Percentiles rank a stretch among this genome's conserved stretches.
Evolutionary conservation across 2,797 vertebrate species (phyloP).

Genomic region (Anableps anableps): DNA sequence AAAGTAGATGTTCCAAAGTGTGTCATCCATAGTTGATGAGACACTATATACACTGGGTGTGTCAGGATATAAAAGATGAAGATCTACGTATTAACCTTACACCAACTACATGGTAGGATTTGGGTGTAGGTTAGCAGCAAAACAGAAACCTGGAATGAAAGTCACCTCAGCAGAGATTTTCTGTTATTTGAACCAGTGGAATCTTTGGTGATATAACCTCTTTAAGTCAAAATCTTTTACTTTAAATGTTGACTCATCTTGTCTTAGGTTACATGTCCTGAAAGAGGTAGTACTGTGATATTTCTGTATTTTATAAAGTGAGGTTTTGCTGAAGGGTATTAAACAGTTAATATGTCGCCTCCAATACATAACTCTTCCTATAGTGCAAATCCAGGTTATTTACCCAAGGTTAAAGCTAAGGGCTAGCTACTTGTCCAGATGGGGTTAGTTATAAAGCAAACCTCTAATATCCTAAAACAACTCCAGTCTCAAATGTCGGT

Average conservation of each 20-base stretch:
- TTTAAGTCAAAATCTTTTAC: no score
- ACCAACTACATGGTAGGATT: not conserved
- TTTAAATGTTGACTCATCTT: not conserved
- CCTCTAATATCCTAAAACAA: not conserved
- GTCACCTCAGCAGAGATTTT: not conserved
- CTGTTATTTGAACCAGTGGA: not conserved
- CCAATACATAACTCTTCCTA: not conserved
- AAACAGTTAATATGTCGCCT: not conserved
- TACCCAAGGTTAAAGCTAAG: not conserved
- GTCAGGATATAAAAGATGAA: not conserved
- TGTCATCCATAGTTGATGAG: constrained; percentile 32
- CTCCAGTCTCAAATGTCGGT: not conserved
- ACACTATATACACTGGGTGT: not conserved
- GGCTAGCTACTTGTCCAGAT: not conserved
- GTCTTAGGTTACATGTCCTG: not conserved
- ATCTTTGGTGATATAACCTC: not conserved
- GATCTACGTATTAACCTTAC: not conserved
- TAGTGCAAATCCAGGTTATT: not conserved
- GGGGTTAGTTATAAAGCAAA: not conserved
- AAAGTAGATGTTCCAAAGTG: constrained; percentile 14
- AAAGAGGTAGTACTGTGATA: not conserved
- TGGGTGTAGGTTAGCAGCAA: not conserved
- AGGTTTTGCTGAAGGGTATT: not conserved
- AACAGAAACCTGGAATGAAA: not conserved
- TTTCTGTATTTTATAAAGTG: not conserved